phyloP scores from a whole-genome alignment of 2,888 invertebrate species.

The Biston betularia region DNA sequence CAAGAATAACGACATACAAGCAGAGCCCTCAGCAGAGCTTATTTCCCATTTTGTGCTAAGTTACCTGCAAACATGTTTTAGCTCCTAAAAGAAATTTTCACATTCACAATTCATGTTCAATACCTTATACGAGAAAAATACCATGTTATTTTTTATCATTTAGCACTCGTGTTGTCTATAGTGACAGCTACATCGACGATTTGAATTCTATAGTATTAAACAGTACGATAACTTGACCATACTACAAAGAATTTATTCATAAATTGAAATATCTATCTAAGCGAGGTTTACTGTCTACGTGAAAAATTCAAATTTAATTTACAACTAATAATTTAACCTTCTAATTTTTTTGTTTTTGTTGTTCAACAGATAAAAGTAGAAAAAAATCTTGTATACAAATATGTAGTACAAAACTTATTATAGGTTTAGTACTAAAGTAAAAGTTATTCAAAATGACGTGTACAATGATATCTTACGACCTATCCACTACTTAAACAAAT shows the following conservation, averaged over 20 bases:
- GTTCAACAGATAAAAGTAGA: too few relatives aligned
- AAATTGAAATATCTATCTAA: background rate
- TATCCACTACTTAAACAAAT: too few relatives aligned
- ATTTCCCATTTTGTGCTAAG: background rate
- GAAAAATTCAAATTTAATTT: background rate
- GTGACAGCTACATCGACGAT: slow-evolving; percentile 35
- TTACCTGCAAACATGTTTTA: background rate
- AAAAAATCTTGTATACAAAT: too few relatives aligned
- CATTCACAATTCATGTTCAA: slow-evolving; percentile 16
- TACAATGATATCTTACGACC: too few relatives aligned
- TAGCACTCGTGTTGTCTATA: slow-evolving; percentile 48
- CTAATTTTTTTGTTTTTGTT: too few relatives aligned
- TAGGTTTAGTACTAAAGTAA: too few relatives aligned
- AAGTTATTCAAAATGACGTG: too few relatives aligned
- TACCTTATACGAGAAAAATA: slow-evolving; percentile 11
- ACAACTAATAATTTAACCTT: background rate
- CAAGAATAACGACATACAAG: background rate
- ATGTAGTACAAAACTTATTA: too few relatives aligned
- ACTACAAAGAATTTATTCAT: background rate
- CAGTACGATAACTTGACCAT: slow-evolving; percentile 14
- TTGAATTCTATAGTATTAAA: background rate
- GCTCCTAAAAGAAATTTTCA: slow-evolving; percentile 1
- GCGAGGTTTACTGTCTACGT: background rate
- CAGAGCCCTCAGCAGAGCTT: background rate
- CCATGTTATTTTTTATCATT: slow-evolving; percentile 40